phyloP scores from a whole-genome alignment of 2,888 invertebrate genomes.

The Mythimna impura region DNA sequence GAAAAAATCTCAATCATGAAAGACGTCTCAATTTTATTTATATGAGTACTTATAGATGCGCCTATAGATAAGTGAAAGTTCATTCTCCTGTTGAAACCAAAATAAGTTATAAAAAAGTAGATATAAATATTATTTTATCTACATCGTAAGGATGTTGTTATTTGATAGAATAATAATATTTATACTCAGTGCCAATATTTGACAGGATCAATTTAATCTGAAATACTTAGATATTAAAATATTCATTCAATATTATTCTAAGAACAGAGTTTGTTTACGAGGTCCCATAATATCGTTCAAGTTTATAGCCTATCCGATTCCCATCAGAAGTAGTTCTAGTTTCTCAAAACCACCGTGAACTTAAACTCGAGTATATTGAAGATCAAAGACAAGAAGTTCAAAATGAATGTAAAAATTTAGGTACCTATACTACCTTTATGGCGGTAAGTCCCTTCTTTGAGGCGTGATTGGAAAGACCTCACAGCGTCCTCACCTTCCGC shows the following conservation, averaged over 20 bases:
- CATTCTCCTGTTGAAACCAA: background rate
- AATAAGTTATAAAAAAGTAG: background rate
- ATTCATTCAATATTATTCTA: conserved; percentile 30
- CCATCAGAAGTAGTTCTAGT: conserved; percentile 45
- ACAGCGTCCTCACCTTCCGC: no score
- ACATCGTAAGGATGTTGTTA: no score
- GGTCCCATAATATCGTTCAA: conserved; percentile 59
- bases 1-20: no score
- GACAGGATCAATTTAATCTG: conserved; percentile 20
- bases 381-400: conserved; percentile 1
- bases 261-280: conserved; percentile 47
- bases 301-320: conserved; percentile 61
- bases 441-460: no score
- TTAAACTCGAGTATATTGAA: conserved; percentile 15
- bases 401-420: background rate
- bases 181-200: conserved; percentile 3
- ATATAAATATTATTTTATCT: background rate
- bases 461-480: no score
- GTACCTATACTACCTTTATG: no score
- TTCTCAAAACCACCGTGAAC: conserved; percentile 41
- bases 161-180: background rate
- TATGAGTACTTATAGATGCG: no score
- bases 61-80: background rate
- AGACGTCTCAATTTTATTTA: no score
- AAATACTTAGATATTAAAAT: conserved; percentile 9